Evolutionary conservation across 2,113 vertebrate species (phyloP).

Genomic region (Oryzias curvinotus): DNA sequence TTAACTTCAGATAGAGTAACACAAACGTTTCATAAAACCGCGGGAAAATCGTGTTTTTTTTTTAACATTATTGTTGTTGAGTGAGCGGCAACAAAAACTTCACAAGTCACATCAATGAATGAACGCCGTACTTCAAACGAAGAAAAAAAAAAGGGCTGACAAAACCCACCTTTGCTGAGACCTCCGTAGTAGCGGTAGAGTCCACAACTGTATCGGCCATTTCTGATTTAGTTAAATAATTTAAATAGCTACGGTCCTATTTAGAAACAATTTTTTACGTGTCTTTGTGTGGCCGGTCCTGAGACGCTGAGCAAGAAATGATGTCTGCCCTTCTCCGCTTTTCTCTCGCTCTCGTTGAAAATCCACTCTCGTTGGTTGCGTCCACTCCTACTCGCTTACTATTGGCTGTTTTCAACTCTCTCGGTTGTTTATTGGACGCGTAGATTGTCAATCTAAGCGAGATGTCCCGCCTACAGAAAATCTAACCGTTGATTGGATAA

Average conservation of each 20-base stretch:
- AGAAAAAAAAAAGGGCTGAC: slow-evolving; percentile 13
- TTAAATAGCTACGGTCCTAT: slow-evolving; percentile 39
- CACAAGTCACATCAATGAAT: slow-evolving; percentile 42
- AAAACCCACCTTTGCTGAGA: slow-evolving; percentile 80
- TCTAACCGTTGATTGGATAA: slow-evolving; percentile 56
- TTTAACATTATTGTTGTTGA: neutral
- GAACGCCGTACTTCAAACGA: slow-evolving; percentile 16
- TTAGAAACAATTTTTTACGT: slow-evolving; percentile 34
- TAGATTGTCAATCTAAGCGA: slow-evolving; percentile 5
- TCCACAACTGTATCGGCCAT: slow-evolving; percentile 84
- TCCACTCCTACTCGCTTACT: slow-evolving; percentile 5
- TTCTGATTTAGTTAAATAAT: slow-evolving; percentile 36
- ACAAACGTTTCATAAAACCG: neutral
- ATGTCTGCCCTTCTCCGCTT: slow-evolving; percentile 65
- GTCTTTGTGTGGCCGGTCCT: slow-evolving; percentile 44
- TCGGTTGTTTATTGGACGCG: slow-evolving; percentile 31
- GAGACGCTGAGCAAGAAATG: slow-evolving; percentile 70
- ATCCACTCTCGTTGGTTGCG: slow-evolving; percentile 60
- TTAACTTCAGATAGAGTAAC: neutral
- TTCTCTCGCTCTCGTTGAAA: slow-evolving; percentile 68
- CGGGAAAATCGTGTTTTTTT: neutral
- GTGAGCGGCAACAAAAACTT: slow-evolving; percentile 19
- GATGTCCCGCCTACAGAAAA: slow-evolving; percentile 22
- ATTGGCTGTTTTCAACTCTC: slow-evolving; percentile 49
- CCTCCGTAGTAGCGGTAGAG: slow-evolving; percentile 74